Percentiles rank a stretch among this genome's conserved stretches.
Evolutionary conservation across 2,797 vertebrate genomes (phyloP).

Genomic region (Centropyge bicolor): DNA sequence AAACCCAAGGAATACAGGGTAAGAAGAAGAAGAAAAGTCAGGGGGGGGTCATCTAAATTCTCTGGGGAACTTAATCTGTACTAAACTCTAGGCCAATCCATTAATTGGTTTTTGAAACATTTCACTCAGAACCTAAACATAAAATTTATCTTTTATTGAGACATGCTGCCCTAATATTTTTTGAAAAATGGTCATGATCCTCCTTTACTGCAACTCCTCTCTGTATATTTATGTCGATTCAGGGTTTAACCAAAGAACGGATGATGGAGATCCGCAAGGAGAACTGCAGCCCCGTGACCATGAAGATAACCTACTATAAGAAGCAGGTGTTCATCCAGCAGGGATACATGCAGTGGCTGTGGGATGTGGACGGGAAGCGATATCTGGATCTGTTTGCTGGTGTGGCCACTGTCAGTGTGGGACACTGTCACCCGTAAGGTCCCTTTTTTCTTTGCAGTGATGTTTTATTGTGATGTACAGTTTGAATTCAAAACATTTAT

Average conservation of each 20-base stretch:
- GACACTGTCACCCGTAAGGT: slow-evolving; percentile 9
- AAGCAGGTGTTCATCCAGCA: slow-evolving; percentile 83
- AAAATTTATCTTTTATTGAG: too few species aligned
- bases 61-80: too few species aligned
- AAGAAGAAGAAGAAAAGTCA: slow-evolving; percentile 48
- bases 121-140: too few species aligned
- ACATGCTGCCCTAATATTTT: too few species aligned
- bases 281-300: slow-evolving; percentile 78
- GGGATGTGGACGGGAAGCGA: background rate
- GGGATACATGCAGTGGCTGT: background rate
- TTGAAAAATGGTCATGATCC: background rate
- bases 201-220: background rate
- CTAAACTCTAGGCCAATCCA: too few species aligned
- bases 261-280: slow-evolving; percentile 64
- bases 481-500: background rate
- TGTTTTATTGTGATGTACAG: background rate
- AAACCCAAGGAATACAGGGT: slow-evolving; percentile 88
- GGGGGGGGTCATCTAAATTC: too few species aligned
- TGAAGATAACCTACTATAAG: slow-evolving; percentile 82
- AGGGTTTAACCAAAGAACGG: background rate
- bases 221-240: background rate
- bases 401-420: slow-evolving; percentile 87
- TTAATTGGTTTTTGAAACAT: too few species aligned
- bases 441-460: background rate
- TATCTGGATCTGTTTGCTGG: slow-evolving; percentile 90